These are phyloP conservation scores for Apolygus lucorum DNA, from an alignment of 1,140 invertebrate genomes.

Conservation along the genomic window DNA sequence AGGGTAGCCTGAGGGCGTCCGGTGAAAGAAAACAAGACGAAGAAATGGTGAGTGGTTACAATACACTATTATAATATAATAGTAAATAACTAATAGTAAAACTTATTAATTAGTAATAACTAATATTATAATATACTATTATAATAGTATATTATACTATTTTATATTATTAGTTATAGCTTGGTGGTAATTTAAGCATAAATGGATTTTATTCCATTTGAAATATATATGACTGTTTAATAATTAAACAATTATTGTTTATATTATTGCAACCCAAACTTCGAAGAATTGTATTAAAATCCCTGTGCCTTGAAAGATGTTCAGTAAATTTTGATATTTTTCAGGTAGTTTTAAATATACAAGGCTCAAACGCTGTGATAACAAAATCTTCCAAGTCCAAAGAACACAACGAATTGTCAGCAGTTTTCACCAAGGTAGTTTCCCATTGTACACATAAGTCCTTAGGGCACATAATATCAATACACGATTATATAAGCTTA, in stretches of 20 bases:
- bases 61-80: background rate
- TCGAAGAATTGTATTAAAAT: too few species aligned
- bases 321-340: background rate
- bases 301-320: background rate
- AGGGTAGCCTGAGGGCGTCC: background rate
- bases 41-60: background rate
- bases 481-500: background rate
- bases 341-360: background rate
- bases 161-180: background rate
- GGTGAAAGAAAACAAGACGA: background rate
- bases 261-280: too few species aligned
- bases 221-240: background rate
- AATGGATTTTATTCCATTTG: background rate
- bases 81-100: background rate
- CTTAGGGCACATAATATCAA: background rate
- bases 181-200: background rate
- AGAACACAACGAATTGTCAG: background rate
- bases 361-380: slow-evolving; percentile 2
- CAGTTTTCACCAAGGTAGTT: background rate
- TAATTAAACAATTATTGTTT: background rate
- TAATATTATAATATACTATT: background rate
- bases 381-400: background rate
- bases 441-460: background rate
- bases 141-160: background rate
- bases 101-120: background rate